These are phyloP conservation scores for Apotomis turbidana DNA, from an alignment of 2,888 invertebrate species.

Conservation along the genomic window DNA sequence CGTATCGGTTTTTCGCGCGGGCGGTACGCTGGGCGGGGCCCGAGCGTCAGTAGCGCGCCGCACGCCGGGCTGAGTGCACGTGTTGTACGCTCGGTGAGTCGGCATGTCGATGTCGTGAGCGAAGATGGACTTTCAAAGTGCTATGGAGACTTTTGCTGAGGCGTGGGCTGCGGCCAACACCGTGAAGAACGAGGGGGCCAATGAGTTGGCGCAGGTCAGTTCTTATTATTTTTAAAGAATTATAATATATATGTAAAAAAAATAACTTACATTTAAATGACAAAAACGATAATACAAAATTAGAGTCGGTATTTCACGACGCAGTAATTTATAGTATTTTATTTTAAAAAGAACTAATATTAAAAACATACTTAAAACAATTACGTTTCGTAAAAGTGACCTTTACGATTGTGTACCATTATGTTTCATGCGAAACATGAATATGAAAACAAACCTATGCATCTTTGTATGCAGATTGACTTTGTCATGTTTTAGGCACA, in stretches of 20 bases:
- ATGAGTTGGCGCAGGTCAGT: constrained; percentile 88
- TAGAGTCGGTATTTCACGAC: too few species aligned
- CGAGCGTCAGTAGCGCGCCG: constrained; percentile 84
- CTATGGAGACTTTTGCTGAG: constrained; percentile 99
- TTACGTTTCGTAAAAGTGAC: neutral
- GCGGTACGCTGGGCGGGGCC: constrained; percentile 81
- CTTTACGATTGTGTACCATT: constrained; percentile 16
- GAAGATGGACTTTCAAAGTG: constrained; percentile 98
- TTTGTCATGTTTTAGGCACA: constrained; percentile 43
- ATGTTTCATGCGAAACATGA: constrained; percentile 1
- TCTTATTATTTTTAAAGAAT: constrained; percentile 35
- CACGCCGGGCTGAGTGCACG: constrained; percentile 84
- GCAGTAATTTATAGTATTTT: too few species aligned
- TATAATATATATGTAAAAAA: neutral
- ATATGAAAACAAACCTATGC: constrained; percentile 35
- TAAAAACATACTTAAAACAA: too few species aligned
- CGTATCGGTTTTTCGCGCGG: constrained; percentile 83
- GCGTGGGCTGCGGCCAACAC: constrained; percentile 96
- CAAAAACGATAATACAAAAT: neutral
- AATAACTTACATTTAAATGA: neutral
- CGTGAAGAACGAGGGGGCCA: constrained; percentile 86
- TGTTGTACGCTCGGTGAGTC: constrained; percentile 69
- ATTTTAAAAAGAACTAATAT: too few species aligned
- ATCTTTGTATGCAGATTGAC: constrained; percentile 42
- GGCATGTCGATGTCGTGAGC: constrained; percentile 82